Percentiles rank a stretch among this genome's conserved stretches.
Conservation (phyloP, 35 echinoderm and acorn worm species). For the Apostichopus parvimensis region DNA sequence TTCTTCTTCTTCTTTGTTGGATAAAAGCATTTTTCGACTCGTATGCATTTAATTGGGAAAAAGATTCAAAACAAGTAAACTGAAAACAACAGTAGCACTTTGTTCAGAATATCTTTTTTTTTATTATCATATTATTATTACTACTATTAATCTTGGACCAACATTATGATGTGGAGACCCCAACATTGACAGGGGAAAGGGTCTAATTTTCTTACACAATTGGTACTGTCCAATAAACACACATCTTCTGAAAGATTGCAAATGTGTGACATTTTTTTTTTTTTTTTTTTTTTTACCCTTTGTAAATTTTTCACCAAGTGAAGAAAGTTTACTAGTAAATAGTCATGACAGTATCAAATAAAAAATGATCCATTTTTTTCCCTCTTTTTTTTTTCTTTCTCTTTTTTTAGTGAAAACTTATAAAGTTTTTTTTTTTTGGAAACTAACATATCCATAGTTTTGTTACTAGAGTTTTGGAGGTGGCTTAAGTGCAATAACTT, state of each 20-base stretch:
- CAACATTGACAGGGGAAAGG: background rate
- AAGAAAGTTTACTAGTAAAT: constrained; percentile 3
- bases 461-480: constrained; percentile 13
- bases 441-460: background rate
- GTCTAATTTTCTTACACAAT: background rate
- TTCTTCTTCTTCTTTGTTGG: background rate
- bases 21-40: background rate
- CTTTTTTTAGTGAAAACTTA: no score
- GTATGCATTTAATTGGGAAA: constrained; percentile 16
- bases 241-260: background rate
- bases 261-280: background rate
- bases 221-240: background rate
- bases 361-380: background rate
- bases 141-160: constrained; percentile 15
- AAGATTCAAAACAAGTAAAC: background rate
- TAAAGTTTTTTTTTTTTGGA: background rate
- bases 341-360: background rate
- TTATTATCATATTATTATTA: no score
- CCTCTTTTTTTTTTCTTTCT: no score
- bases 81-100: constrained; percentile 9
- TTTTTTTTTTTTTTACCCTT: constrained; percentile 1
- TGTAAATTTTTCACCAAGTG: constrained; percentile 23
- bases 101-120: background rate
- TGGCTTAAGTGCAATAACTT: constrained; percentile 35
- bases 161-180: background rate